Evolutionary conservation across 2,888 invertebrate genomes (phyloP), one percentile per base, ranked within the genome.

Genomic region (Gasteruption jaculator): DNA sequence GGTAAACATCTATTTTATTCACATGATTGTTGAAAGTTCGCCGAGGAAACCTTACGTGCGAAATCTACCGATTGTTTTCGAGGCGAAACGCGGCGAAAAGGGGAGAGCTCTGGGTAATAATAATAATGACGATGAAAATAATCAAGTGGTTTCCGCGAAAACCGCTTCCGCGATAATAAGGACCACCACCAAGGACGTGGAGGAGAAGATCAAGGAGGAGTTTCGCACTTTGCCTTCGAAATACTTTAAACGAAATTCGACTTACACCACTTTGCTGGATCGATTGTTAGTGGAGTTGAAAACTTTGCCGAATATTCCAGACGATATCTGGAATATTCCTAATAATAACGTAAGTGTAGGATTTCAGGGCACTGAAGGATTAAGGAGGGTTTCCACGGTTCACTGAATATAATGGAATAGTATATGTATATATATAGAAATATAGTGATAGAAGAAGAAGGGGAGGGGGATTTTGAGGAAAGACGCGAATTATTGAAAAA

Each of bases 1-100:
- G 18, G 65, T 64, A 12, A 71, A 71, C 36, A 42, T 71, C 26
- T 70, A 71, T 43, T 71, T 71, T 39, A 65, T 71, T 7, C 63
- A 66, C 41, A 61, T 67, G 53, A 69, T 71, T 25, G 64, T 69
- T 12, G 68, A 71, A 42, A 68, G 66, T 47, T 63, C 65, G 18
- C 55, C 65, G 11, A 56, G 59, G 4, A 60, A 54, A 40, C 34
- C 42, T 10, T 52, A 54, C 11, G 41, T 47, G 5, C 50, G 48
- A 45, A 57, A 51, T 38, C 44, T 55, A 34, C 59, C 58, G 2
- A n/a, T n/a, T n/a, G 41, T 51, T 1, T 46, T 54, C 1, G 53
- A 56, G 36, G 37, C 50, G 3, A 63, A 58, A 47, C 25, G 38
- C 0, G 53, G 41, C 36, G 52, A 54, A 18, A 54, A 54, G 16